These are phyloP conservation scores for Aphis craccivora DNA, from an alignment of 1,140 invertebrate genomes.

Conservation along the genomic window DNA sequence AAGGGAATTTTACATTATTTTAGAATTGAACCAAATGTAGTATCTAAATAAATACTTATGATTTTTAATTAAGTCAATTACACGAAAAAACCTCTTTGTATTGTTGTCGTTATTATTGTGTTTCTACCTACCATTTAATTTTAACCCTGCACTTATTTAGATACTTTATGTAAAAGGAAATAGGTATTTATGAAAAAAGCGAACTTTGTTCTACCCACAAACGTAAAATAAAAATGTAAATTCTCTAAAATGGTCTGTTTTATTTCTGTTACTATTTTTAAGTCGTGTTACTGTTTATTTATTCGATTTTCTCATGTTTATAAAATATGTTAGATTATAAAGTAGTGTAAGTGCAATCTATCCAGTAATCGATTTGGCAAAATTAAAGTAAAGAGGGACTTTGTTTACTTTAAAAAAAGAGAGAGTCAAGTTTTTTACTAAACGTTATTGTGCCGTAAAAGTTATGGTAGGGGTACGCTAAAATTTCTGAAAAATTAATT, in stretches of 20 bases:
- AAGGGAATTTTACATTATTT: not conserved
- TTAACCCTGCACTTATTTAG: not conserved
- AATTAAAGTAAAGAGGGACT: no score
- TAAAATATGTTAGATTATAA: not conserved
- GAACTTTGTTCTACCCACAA: accelerated
- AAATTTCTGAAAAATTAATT: no score
- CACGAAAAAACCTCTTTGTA: not conserved
- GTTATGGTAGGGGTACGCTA: no score
- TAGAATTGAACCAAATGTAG: not conserved
- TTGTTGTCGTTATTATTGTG: not conserved
- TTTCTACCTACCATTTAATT: not conserved
- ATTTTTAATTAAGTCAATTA: not conserved
- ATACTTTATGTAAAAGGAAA: not conserved
- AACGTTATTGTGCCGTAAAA: no score
- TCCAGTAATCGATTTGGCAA: not conserved
- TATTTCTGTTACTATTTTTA: not conserved
- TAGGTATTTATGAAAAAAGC: not conserved
- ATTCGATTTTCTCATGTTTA: not conserved
- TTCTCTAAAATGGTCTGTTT: not conserved
- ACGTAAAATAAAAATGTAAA: not conserved
- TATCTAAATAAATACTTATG: not conserved
- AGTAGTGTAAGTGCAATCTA: not conserved
- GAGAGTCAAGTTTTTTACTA: no score
- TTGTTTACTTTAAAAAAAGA: no score
- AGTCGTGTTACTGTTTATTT: not conserved